Evolutionary conservation across 2,113 vertebrate species (phyloP), one percentile per base, ranked within the genome.

Genomic region (Penelope pileata): DNA sequence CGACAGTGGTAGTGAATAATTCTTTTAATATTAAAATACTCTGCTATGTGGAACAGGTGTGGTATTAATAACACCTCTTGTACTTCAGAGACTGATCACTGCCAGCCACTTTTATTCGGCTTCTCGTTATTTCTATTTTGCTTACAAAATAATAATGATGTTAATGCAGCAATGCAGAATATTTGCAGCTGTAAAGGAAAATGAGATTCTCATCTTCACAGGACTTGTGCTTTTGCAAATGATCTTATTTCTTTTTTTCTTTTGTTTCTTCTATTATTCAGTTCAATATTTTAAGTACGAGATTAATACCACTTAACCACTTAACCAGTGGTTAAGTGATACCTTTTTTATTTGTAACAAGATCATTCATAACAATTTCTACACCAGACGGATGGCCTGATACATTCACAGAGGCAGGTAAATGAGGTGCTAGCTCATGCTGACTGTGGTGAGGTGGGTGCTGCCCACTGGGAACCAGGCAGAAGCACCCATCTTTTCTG

Each of bases 1-100:
- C 89, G 64, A 27, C 32, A 80, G 77, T 66, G 14, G 16, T 66
- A 53, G 51, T 45, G 59, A 67, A 89, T 59, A 7, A 87, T 80
- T 91, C 32, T 54, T 83, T 78, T 69, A 76, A 51, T 58, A 58
- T 66, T 82, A 76, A 93, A 94, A 82, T 86, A 78, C 51, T 88
- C 74, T 90, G 45, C 60, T 43, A 45, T n/a, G 16, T 82, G 87
- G 67, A 89, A 84, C 26, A 92, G 58, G 36, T 86, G 32, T 81
- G 85, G 60, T 90, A 69, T 66, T 66, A 77, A 60, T 79, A 94
- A 48, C 8, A 42, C 26, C 30, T 43, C 59, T 72, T 89, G 16
- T 86, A 70, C 45, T 90, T 91, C 54, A 78, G 64, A 75, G 43
- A 67, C 81, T 90, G 81, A 73, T 92, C 75, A 60, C 43, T 54